Conservation (phyloP, 2,888 invertebrate species). For the Chrysotoxum bicinctum region DNA sequence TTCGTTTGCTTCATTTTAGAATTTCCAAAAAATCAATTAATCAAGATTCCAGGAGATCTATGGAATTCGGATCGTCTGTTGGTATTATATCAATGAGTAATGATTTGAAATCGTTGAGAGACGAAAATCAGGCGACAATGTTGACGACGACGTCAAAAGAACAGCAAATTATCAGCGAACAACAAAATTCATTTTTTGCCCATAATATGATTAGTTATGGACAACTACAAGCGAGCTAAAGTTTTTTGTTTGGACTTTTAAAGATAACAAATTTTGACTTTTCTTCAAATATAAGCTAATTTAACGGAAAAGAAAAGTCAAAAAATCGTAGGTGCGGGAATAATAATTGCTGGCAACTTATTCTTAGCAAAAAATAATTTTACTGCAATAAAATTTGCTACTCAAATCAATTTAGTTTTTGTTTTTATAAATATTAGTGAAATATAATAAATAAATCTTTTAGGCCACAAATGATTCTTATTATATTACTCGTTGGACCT, state of each 20-base stretch:
- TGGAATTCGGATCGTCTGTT: constrained; percentile 15
- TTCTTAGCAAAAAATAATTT: no score
- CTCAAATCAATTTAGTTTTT: no score
- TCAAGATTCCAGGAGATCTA: background rate
- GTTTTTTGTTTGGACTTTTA: background rate
- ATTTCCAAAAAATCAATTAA: background rate
- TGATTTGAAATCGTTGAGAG: constrained; percentile 10
- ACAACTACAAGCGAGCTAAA: background rate
- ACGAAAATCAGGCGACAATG: background rate
- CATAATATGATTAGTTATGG: background rate
- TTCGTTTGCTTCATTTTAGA: background rate
- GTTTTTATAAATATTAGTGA: no score
- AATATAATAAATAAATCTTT: no score
- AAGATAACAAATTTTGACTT: background rate
- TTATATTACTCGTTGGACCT: no score
- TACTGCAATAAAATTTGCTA: no score
- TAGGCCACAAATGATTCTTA: no score
- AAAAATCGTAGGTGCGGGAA: no score
- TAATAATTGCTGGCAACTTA: no score
- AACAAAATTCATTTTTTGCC: background rate
- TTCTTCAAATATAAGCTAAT: background rate
- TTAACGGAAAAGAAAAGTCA: background rate
- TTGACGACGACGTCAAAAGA: background rate
- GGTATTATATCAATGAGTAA: constrained; percentile 24
- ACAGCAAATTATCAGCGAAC: background rate